Conservation (phyloP, 1,140 invertebrate species). For the Hyposmocoma kahamanoa region DNA sequence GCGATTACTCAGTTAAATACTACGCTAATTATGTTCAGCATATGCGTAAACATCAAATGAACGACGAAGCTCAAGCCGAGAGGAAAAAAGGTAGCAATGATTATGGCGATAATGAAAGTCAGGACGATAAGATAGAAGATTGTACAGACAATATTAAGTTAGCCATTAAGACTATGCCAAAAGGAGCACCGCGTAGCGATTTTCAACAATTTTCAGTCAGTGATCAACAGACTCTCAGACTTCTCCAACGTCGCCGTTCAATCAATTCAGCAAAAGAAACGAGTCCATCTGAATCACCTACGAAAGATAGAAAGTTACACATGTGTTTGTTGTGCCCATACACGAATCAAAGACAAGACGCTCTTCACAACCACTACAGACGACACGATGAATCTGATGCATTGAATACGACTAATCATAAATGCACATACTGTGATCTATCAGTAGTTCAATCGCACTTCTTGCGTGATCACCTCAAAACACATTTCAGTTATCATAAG, state of each 20-base stretch:
- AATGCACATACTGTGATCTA: slow-evolving; percentile 90
- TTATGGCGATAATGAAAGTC: slow-evolving; percentile 49
- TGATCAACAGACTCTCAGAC: slow-evolving; percentile 71
- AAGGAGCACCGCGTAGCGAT: slow-evolving; percentile 51
- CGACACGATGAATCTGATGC: slow-evolving; percentile 77
- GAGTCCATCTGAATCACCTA: slow-evolving; percentile 56
- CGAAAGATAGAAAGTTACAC: slow-evolving; percentile 71
- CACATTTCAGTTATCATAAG: slow-evolving; percentile 81
- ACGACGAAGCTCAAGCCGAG: slow-evolving; percentile 78
- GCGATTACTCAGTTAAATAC: slow-evolving; percentile 92
- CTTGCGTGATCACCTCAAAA: slow-evolving; percentile 84
- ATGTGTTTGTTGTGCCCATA: slow-evolving; percentile 87
- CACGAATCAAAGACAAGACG: slow-evolving; percentile 81
- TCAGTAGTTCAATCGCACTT: slow-evolving; percentile 85
- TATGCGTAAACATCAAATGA: slow-evolving; percentile 83
- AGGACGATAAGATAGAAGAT: slow-evolving; percentile 41
- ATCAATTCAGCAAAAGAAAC: slow-evolving; percentile 44
- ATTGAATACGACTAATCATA: slow-evolving; percentile 75
- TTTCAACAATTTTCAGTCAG: slow-evolving; percentile 70
- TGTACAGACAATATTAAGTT: slow-evolving; percentile 63
- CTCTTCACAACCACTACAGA: slow-evolving; percentile 83
- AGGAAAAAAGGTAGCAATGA: slow-evolving; percentile 67
- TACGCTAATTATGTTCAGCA: slow-evolving; percentile 89
- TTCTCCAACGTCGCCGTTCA: slow-evolving; percentile 53
- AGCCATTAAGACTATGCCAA: slow-evolving; percentile 70